Evolutionary conservation across 2,797 vertebrate species (phyloP).

Genomic region (Rhinophrynus dorsalis): DNA sequence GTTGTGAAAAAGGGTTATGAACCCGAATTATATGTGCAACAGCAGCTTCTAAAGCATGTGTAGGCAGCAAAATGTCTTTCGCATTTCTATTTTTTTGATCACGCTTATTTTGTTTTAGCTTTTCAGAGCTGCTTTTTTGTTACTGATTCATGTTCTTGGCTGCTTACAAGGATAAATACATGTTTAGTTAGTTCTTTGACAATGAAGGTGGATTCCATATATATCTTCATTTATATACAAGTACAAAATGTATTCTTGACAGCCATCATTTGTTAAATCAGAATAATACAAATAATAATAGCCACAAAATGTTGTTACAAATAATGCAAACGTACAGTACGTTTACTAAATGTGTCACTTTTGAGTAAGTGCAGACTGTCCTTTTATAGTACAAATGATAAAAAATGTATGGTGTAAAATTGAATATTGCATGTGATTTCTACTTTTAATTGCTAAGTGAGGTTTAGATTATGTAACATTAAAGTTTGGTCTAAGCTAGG

Average conservation of each 20-base stretch:
- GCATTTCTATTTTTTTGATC: background rate
- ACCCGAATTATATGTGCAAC: background rate
- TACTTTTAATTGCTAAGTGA: too few relatives aligned
- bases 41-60: constrained; percentile 8
- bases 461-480: too few relatives aligned
- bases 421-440: too few relatives aligned
- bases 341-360: background rate
- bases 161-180: constrained; percentile 38
- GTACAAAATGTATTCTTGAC: constrained; percentile 17
- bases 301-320: background rate
- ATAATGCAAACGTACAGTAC: background rate
- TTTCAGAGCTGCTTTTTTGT: constrained; percentile 16
- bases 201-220: constrained; percentile 44
- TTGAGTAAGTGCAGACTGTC: too few relatives aligned
- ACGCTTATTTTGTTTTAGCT: constrained; percentile 18
- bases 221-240: constrained; percentile 32
- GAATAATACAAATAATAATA: constrained; percentile 15
- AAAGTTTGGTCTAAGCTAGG: too few relatives aligned
- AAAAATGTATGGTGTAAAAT: too few relatives aligned
- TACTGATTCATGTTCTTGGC: constrained; percentile 41
- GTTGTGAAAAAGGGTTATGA: too few relatives aligned
- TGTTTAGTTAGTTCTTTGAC: constrained; percentile 31
- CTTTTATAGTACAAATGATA: too few relatives aligned
- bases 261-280: constrained; percentile 3
- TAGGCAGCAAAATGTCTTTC: constrained; percentile 20